These are phyloP conservation scores for Plodia interpunctella DNA, from an alignment of 1,140 invertebrate species.

Conservation along the genomic window DNA sequence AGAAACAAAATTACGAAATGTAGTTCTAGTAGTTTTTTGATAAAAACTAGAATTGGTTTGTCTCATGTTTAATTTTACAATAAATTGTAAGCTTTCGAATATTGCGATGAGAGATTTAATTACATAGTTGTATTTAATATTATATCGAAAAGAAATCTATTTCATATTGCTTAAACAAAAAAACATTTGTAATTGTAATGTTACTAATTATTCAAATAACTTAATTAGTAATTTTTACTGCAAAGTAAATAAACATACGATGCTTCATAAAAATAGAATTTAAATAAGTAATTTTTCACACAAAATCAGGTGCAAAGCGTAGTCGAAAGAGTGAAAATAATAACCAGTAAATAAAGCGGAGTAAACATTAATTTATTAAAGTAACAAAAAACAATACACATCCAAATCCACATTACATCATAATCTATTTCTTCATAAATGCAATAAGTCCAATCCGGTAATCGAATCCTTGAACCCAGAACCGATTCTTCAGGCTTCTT, in stretches of 20 bases:
- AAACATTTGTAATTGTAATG: too few relatives aligned
- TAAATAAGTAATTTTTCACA: neutral
- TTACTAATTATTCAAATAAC: too few relatives aligned
- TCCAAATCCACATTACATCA: slow-evolving; percentile 65
- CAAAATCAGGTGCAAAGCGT: slow-evolving; percentile 9
- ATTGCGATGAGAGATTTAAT: too few relatives aligned
- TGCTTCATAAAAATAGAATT: neutral
- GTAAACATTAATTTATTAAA: slow-evolving; percentile 59
- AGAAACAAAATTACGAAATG: too few relatives aligned
- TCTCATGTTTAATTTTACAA: too few relatives aligned
- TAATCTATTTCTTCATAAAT: slow-evolving; percentile 55
- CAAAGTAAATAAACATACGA: neutral
- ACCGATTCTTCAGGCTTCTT: slow-evolving; percentile 39
- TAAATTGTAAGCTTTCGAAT: too few relatives aligned
- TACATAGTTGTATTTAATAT: too few relatives aligned
- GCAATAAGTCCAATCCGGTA: slow-evolving; percentile 38
- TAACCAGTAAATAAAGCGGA: slow-evolving; percentile 41
- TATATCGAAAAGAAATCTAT: too few relatives aligned
- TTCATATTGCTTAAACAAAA: too few relatives aligned
- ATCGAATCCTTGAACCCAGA: slow-evolving; percentile 36
- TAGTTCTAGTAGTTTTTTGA: too few relatives aligned
- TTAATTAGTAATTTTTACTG: too few relatives aligned
- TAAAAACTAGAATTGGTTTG: too few relatives aligned
- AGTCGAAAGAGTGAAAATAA: slow-evolving; percentile 26
- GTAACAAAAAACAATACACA: slow-evolving; percentile 42